Base-by-base conservation (phyloP, 1,140 invertebrate species). In the Neodiprion pinetum region DNA sequence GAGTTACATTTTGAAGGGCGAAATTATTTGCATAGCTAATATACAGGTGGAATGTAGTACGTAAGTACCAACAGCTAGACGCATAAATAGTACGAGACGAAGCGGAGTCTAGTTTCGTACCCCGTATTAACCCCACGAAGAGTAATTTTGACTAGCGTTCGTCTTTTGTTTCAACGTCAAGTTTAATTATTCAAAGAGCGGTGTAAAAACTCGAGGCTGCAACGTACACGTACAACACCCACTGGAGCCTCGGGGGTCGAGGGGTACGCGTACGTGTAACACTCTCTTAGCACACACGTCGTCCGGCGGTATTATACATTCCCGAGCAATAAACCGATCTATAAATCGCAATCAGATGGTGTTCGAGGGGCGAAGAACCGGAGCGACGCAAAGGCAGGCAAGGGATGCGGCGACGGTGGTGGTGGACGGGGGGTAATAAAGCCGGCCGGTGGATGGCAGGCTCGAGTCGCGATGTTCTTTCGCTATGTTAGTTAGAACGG, bases 291-390 rank as follows among this genome's bases (percentile, higher is more conserved):
- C 53, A 61, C 9, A 61, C 5, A 17, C 53, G 53, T 17, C 11
- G 53, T 14, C 8, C n/a, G 67, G 40, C 28, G 0, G 21, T 69
- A 47, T 69, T 69, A 47, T 23, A 69, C 23, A 69, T 69, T 28
- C 68, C 11, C 11, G 48, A 11, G 74, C 74, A 70, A 74, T 83
- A 81, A 81, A 82, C 77, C 61, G 17, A 74, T 80, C 76, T 74
- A 79, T 77, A 77, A 79, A 81, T 74, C 76, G 74, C 73, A 70
- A 83, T 83, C 75, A 69, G 68, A 9, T 69, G 7, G 68, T n/a
- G 72, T 73, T 72, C 74, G 74, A 73, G 77, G 69, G 68, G 71
- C 77, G 10, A 17, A 66, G 67, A 67, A 47, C 48, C 48, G 23
- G 28, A 73, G n/a, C 75, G 65, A 75, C 74, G 72, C 75, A 74